phyloP scores from a whole-genome alignment of 2,888 invertebrate species.

The Apotomis turbidana region DNA sequence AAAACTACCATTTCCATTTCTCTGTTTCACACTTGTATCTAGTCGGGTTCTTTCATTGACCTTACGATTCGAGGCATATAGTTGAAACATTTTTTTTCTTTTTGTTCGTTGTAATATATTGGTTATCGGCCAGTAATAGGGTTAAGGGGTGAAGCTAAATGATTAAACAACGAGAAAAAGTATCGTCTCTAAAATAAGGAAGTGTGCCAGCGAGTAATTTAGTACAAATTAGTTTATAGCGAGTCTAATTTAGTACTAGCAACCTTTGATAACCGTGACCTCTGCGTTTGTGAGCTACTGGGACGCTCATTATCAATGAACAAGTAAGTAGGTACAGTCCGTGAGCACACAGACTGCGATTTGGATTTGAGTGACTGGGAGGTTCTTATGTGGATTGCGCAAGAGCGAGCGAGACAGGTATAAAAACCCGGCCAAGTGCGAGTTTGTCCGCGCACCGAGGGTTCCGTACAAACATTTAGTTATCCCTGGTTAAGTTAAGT shows the following conservation, averaged over 20 bases:
- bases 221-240: constrained; percentile 13
- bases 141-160: constrained; percentile 23
- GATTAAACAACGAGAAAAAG: constrained; percentile 30
- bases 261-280: constrained; percentile 28
- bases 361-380: too few species aligned
- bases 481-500: too few species aligned
- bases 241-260: constrained; percentile 16
- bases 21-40: background rate
- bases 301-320: background rate
- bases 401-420: too few species aligned
- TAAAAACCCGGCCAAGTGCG: too few species aligned
- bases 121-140: constrained; percentile 19
- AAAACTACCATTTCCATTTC: background rate
- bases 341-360: too few species aligned
- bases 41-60: background rate
- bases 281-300: background rate
- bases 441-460: too few species aligned
- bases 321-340: background rate
- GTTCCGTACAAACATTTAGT: too few species aligned
- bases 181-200: constrained; percentile 25
- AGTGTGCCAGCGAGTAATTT: constrained; percentile 13
- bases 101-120: background rate
- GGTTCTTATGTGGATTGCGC: too few species aligned
- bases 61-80: background rate
- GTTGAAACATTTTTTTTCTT: background rate